phyloP scores from a whole-genome alignment of 2,113 vertebrate species.

The Pica pica region DNA sequence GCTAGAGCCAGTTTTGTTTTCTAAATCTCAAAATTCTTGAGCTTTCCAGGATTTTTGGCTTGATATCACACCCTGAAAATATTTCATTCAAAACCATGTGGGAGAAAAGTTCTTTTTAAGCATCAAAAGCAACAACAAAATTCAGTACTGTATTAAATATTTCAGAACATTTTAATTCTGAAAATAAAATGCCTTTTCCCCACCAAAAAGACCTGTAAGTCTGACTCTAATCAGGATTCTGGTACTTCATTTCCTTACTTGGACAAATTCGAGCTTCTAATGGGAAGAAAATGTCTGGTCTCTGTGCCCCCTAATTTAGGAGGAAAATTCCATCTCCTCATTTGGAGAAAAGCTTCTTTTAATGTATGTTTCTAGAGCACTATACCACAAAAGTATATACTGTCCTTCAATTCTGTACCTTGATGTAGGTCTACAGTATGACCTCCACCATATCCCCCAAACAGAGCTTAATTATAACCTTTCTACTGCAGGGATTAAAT shows the following conservation, averaged over 20 bases:
- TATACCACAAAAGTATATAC: neutral
- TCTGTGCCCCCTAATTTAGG: neutral
- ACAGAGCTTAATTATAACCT: neutral
- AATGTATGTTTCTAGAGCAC: neutral
- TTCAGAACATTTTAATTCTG: neutral
- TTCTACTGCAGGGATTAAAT: slow-evolving; percentile 6
- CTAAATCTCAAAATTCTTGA: neutral
- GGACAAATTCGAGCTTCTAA: neutral
- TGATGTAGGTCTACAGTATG: neutral
- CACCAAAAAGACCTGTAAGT: neutral
- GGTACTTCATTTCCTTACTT: neutral
- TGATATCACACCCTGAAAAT: neutral
- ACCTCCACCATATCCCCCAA: neutral
- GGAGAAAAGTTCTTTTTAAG: neutral
- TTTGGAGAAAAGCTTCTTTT: neutral
- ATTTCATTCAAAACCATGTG: neutral
- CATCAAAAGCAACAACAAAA: neutral
- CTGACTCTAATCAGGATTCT: neutral
- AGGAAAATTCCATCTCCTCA: neutral
- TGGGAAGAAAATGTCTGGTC: neutral
- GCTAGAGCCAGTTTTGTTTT: neutral
- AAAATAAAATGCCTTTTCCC: neutral
- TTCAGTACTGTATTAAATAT: neutral
- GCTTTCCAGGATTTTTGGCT: neutral
- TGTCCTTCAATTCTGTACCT: neutral